These are phyloP conservation scores for Hyppa rectilinea DNA, from an alignment of 2,888 invertebrate genomes.

Conservation along the genomic window DNA sequence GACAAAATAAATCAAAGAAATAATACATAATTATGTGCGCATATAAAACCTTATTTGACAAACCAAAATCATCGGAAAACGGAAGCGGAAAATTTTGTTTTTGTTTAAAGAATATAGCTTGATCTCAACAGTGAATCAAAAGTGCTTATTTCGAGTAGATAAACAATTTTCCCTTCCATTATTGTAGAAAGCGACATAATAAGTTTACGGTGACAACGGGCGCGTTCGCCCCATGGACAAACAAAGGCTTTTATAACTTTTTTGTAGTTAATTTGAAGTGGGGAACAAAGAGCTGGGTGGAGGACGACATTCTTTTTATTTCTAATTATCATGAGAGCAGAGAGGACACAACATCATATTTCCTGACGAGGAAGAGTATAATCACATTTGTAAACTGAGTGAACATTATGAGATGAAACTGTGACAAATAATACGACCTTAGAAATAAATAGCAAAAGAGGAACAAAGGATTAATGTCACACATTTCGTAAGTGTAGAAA, in stretches of 20 bases:
- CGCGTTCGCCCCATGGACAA: conserved; percentile 52
- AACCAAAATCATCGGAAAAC: conserved; percentile 17
- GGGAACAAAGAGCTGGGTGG: conserved; percentile 62
- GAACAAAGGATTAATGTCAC: conserved; percentile 25
- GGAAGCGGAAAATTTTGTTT: conserved; percentile 17
- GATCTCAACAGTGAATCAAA: conserved; percentile 45
- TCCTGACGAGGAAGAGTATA: conserved; percentile 46
- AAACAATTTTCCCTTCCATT: conserved; percentile 57
- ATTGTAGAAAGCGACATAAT: conserved; percentile 58
- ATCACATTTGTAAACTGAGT: conserved; percentile 46
- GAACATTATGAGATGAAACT: conserved; percentile 30
- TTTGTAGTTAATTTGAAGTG: conserved; percentile 72
- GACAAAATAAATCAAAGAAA: neutral
- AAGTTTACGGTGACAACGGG: conserved; percentile 59
- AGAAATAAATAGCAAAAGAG: conserved; percentile 35
- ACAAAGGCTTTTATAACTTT: conserved; percentile 72
- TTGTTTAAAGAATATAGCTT: conserved; percentile 35
- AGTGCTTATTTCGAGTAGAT: conserved; percentile 51
- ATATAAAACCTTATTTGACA: conserved; percentile 7
- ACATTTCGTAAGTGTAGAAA: conserved; percentile 6
- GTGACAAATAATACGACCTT: conserved; percentile 44
- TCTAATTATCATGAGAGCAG: conserved; percentile 55
- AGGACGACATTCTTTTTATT: conserved; percentile 52
- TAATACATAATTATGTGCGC: neutral
- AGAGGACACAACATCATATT: conserved; percentile 63